A percentile compares a stretch with the other conserved stretches of the same genome.
phyloP scores from a whole-genome alignment of 2,113 vertebrate species.

The Ranitomeya variabilis region DNA sequence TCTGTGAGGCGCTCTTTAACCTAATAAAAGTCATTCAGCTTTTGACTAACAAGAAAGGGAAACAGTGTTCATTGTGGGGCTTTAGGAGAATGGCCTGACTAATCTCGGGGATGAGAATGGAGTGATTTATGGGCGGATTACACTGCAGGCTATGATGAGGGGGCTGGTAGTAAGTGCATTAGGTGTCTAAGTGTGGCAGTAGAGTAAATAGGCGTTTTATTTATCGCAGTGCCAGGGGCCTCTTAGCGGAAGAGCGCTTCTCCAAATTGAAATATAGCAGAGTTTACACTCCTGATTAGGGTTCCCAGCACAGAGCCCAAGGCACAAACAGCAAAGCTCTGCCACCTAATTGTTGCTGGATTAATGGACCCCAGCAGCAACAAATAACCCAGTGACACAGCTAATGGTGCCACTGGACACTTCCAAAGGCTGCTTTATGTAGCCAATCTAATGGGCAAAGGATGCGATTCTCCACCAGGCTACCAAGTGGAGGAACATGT shows the following conservation, averaged over 20 bases:
- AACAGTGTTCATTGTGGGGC: conserved; percentile 90
- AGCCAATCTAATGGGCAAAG: conserved; percentile 55
- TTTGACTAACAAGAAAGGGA: conserved; percentile 93
- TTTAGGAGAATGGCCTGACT: conserved; percentile 92
- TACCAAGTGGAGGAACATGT: background rate
- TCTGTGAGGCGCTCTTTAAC: conserved; percentile 89
- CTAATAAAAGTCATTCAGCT: conserved; percentile 87
- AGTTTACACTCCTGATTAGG: conserved; percentile 99
- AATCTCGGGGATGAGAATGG: conserved; percentile 89
- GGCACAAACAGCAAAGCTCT: conserved; percentile 84
- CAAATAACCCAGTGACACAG: conserved; percentile 81
- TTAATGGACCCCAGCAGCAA: conserved; percentile 89
- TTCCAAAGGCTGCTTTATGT: conserved; percentile 75
- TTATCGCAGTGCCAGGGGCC: conserved; percentile 98
- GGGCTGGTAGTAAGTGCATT: conserved; percentile 90
- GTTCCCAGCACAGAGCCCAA: conserved; percentile 91
- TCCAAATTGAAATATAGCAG: conserved; percentile 99
- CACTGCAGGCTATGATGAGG: conserved; percentile 94
- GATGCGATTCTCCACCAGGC: background rate
- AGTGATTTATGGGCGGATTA: conserved; percentile 95
- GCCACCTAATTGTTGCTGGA: conserved; percentile 98
- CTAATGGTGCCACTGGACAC: conserved; percentile 83
- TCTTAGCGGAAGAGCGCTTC: conserved; percentile 98
- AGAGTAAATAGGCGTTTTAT: conserved; percentile 99
- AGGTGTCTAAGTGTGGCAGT: conserved; percentile 89